A percentile compares a stretch with the other conserved stretches of the same genome.
phyloP scores from a whole-genome alignment of 2,888 invertebrate genomes.

The Phymatocera aterrima region DNA sequence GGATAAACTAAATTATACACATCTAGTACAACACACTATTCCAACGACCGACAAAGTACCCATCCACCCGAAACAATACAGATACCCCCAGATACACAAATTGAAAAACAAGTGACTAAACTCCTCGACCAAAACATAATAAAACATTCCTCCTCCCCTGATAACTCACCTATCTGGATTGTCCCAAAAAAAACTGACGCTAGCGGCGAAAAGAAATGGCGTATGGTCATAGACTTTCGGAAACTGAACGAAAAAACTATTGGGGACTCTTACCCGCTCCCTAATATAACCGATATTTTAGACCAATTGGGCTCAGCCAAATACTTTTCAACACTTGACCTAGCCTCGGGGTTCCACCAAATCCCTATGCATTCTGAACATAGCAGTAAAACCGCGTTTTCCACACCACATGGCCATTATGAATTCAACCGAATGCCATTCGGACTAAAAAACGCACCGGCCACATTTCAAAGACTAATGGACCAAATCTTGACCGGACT shows the following conservation, averaged over 20 bases:
- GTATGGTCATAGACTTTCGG: constrained; percentile 26
- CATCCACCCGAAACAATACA: constrained; percentile 20
- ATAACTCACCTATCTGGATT: constrained; percentile 41
- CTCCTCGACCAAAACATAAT: constrained; percentile 38
- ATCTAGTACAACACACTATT: constrained; percentile 18
- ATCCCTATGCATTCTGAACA: too few species aligned
- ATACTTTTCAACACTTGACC: constrained; percentile 12
- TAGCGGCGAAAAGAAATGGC: too few species aligned
- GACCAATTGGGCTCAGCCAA: not conserved
- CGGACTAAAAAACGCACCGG: not conserved
- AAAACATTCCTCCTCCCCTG: constrained; percentile 43
- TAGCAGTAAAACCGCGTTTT: not conserved
- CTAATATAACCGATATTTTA: not conserved
- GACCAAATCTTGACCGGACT: not conserved
- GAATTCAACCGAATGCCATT: not conserved
- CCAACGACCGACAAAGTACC: constrained; percentile 15
- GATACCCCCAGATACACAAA: not conserved
- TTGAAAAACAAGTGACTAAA: constrained; percentile 35
- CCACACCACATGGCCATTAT: not conserved
- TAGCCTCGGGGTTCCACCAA: constrained; percentile 10
- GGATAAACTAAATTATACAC: not conserved
- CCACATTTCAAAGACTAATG: not conserved
- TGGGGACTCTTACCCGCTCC: not conserved
- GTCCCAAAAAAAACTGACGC: too few species aligned
- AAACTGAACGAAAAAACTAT: constrained; percentile 24